Evolutionary conservation across 2,888 invertebrate species (phyloP).

Genomic region (Selenia dentaria): DNA sequence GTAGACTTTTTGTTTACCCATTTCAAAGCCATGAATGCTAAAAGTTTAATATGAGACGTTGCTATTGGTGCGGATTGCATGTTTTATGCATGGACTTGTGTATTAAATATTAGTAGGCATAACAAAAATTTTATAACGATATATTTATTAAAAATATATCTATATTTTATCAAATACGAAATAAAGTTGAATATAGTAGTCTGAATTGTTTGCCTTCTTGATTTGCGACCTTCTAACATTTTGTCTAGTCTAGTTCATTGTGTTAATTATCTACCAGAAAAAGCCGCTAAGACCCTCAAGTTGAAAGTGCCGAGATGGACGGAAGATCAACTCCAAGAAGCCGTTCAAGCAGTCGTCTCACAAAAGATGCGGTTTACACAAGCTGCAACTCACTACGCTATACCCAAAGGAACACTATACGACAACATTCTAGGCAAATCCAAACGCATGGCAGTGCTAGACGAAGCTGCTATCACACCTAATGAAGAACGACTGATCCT

Average conservation of each 20-base stretch:
- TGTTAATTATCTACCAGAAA: constrained; percentile 64
- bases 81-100: too few relatives aligned
- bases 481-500: constrained; percentile 87
- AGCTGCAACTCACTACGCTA: constrained; percentile 88
- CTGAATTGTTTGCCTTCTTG: too few relatives aligned
- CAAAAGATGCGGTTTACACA: constrained; percentile 92
- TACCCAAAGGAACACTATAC: constrained; percentile 91
- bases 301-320: constrained; percentile 91
- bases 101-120: too few relatives aligned
- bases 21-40: too few relatives aligned
- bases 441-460: constrained; percentile 90
- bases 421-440: constrained; percentile 91
- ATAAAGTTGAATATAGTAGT: too few relatives aligned
- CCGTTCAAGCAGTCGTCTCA: constrained; percentile 89
- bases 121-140: too few relatives aligned
- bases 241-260: constrained; percentile 40
- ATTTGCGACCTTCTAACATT: too few relatives aligned
- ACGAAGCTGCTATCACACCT: constrained; percentile 86
- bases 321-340: constrained; percentile 89
- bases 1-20: too few relatives aligned
- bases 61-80: too few relatives aligned
- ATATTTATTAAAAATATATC: too few relatives aligned
- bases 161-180: too few relatives aligned
- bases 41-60: too few relatives aligned
- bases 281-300: constrained; percentile 87